phyloP scores from a whole-genome alignment of 2,888 invertebrate genomes.

The Eustalomyia histrio region DNA sequence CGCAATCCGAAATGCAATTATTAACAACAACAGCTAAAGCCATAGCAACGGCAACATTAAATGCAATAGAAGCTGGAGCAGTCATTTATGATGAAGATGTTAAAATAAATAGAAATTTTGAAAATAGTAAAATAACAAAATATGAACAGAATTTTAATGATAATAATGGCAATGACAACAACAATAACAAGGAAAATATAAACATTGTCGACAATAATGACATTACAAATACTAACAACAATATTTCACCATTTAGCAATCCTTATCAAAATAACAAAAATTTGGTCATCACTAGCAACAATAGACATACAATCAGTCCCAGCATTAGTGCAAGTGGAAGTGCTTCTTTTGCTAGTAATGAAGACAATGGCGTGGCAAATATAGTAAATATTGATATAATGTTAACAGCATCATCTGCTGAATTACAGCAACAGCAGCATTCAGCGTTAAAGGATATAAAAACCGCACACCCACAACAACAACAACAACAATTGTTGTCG shows the following conservation, averaged over 20 bases:
- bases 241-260: constrained; percentile 46
- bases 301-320: constrained; percentile 38
- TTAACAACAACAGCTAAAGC: not conserved
- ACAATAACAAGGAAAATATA: constrained; percentile 42
- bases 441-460: constrained; percentile 11
- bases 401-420: constrained; percentile 76
- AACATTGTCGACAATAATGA: constrained; percentile 62
- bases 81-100: constrained; percentile 9
- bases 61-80: constrained; percentile 9
- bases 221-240: constrained; percentile 47
- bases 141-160: constrained; percentile 50
- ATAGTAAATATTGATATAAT: constrained; percentile 78
- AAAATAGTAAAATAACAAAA: constrained; percentile 33
- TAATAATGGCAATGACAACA: constrained; percentile 29
- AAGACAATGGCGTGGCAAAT: constrained; percentile 69
- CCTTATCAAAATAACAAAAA: constrained; percentile 58
- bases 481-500: not conserved
- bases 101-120: constrained; percentile 12
- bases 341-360: constrained; percentile 58
- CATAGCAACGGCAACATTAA: not conserved
- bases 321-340: constrained; percentile 33
- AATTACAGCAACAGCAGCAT: constrained; percentile 64
- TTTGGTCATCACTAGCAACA: constrained; percentile 65
- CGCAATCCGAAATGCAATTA: constrained; percentile 13
- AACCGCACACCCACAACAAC: constrained; percentile 52